Base-by-base conservation (phyloP, 2,113 vertebrate species). In the Holacanthus passer region DNA sequence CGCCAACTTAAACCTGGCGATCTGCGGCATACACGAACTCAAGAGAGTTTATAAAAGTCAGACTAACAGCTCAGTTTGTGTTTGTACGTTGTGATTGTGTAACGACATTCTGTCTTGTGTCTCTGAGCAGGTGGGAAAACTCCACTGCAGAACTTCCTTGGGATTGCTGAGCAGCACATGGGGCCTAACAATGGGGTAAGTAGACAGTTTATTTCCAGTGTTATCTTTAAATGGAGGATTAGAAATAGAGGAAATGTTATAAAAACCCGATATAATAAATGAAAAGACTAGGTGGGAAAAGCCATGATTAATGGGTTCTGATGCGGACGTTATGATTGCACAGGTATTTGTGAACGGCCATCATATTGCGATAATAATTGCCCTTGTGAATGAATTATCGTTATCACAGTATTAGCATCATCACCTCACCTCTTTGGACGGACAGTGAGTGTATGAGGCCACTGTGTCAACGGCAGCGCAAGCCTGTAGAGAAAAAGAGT, bases 161-260 rank as follows among this genome's bases (percentile, higher is more conserved):
- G 98, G 75, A 98, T 99, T 11, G 98, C 98, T 0, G 98, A 99
- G 89, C 98, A 99, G 92, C 98, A 99, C 2, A 96, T 99, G 90
- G 98, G 97, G 32, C 96, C 97, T 53, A 97, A 97, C 91, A 98
- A 98, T 0, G 97, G 95, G 91, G 98, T 99, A 88, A 97, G 97
- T 90, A 39, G 37, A 24, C 19, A 37, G 22, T 41, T 56, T 24
- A 14, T 66, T 27, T 52, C 17, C 16, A 37, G 43, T 35, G 5
- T 60, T 43, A 4, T 41, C 3, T 62, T 27, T 13, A 9, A 24
- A 68, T 59, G 4, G n/a, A 29, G 45, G 31, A 69, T 19, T n/a
- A n/a, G n/a, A n/a, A n/a, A n/a, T n/a, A n/a, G 19, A 45, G 19
- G 4, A 35, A n/a, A 58, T 27, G 4, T 39, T 3, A 70, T 39